Evolutionary conservation across 1,140 invertebrate species (phyloP).

Genomic region (Drosophila seguyi): DNA sequence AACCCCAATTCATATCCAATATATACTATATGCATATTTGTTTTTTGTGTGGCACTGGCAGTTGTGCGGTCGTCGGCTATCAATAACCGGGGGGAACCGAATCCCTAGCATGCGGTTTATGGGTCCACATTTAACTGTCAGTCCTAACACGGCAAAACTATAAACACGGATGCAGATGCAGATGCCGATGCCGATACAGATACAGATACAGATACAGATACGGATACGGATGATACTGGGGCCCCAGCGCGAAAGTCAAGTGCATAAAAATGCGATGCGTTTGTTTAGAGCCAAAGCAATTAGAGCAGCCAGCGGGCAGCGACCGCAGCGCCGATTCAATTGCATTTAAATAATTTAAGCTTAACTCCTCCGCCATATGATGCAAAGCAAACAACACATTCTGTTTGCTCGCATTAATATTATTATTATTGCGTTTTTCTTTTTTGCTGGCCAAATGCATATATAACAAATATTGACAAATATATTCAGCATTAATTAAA

Average conservation of each 20-base stretch:
- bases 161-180: conserved; percentile 3
- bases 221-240: conserved; percentile 1
- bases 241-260: conserved; percentile 39
- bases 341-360: conserved; percentile 67
- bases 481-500: conserved; percentile 71
- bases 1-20: background rate
- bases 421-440: conserved; percentile 27
- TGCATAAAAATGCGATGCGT: conserved; percentile 49
- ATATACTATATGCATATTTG: background rate
- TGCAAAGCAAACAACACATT: conserved; percentile 51
- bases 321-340: conserved; percentile 44
- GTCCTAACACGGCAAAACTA: conserved; percentile 9
- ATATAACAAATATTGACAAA: conserved; percentile 62
- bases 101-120: conserved; percentile 75
- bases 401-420: conserved; percentile 54
- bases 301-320: conserved; percentile 36
- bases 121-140: conserved; percentile 14
- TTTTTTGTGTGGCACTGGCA: conserved; percentile 18
- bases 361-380: conserved; percentile 31
- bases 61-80: conserved; percentile 69
- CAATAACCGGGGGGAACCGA: conserved; percentile 68
- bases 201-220: conserved; percentile 9
- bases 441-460: background rate
- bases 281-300: conserved; percentile 51
- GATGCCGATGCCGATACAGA: conserved; percentile 8